These are phyloP conservation scores for Philypnodon macrostomus DNA, from an alignment of 2,797 vertebrate species.

Conservation along the genomic window DNA sequence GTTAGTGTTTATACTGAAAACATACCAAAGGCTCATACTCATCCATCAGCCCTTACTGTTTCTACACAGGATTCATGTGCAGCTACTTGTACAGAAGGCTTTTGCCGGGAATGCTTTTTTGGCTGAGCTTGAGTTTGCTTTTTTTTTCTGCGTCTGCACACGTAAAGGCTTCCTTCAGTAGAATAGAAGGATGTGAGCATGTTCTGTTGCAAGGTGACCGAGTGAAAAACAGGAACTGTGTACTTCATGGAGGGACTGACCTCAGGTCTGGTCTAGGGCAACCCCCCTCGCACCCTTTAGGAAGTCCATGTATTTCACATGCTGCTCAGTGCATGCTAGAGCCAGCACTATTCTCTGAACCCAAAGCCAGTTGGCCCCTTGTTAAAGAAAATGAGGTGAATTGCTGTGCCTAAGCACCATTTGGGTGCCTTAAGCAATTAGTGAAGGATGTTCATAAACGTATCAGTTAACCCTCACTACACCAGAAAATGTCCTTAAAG, in stretches of 20 bases:
- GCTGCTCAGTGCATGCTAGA: conserved; percentile 27
- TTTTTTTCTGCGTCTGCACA: conserved; percentile 58
- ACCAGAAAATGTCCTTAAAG: background rate
- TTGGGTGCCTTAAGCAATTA: conserved; percentile 57
- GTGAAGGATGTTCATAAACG: conserved; percentile 45
- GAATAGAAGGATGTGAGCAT: conserved; percentile 80
- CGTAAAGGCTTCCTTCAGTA: conserved; percentile 68
- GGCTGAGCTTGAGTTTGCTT: conserved; percentile 46
- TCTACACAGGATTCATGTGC: conserved; percentile 1
- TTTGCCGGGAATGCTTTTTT: conserved; percentile 50
- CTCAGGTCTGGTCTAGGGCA: conserved; percentile 53
- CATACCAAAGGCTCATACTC: conserved; percentile 14
- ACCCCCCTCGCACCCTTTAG: conserved; percentile 36
- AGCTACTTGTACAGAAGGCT: conserved; percentile 15
- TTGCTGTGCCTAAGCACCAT: conserved; percentile 41
- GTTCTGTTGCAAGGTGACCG: conserved; percentile 59
- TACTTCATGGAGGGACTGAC: conserved; percentile 52
- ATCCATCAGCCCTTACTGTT: background rate
- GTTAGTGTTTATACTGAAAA: conserved; percentile 17
- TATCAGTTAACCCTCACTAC: conserved; percentile 15
- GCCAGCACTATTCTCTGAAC: conserved; percentile 56
- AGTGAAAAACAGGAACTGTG: conserved; percentile 77
- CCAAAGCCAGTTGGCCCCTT: conserved; percentile 48
- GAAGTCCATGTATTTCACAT: conserved; percentile 54
- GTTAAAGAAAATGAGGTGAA: conserved; percentile 50